Conservation (phyloP, 2,113 vertebrate genomes). For the Trochalopteron elliotii region DNA sequence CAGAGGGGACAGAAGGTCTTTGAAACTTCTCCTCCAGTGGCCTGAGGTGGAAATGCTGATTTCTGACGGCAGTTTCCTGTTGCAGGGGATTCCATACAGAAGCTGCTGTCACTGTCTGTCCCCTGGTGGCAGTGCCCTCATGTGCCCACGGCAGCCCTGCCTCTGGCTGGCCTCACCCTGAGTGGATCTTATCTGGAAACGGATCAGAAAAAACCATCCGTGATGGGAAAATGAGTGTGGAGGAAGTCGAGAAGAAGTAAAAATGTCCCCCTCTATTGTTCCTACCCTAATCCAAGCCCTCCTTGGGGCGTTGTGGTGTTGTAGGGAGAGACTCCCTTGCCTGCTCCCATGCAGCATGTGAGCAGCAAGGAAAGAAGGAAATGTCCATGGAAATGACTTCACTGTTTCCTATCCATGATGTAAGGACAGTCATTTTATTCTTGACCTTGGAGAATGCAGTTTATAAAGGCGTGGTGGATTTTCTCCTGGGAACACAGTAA, state of each 20-base stretch:
- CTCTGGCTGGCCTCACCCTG: not conserved
- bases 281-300: not conserved
- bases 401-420: too few species aligned
- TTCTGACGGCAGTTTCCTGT: not conserved
- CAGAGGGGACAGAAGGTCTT: not conserved
- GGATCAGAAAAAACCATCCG: not conserved
- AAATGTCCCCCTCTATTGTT: not conserved
- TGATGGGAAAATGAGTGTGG: not conserved
- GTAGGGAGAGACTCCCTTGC: not conserved
- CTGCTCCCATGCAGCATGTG: not conserved
- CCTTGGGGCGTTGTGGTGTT: not conserved
- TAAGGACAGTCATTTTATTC: not conserved
- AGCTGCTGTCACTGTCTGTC: not conserved
- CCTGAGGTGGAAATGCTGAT: not conserved
- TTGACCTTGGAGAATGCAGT: not conserved
- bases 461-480: not conserved
- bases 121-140: accelerated
- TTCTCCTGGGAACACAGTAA: not conserved
- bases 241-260: not conserved
- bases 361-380: not conserved
- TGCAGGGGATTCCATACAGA: not conserved
- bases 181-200: not conserved
- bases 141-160: not conserved
- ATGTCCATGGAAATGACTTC: not conserved
- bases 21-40: not conserved